A percentile compares a stretch with the other conserved stretches of the same genome.
Conservation (phyloP, 2,888 invertebrate species). For the Caenorhabditis sinica region DNA sequence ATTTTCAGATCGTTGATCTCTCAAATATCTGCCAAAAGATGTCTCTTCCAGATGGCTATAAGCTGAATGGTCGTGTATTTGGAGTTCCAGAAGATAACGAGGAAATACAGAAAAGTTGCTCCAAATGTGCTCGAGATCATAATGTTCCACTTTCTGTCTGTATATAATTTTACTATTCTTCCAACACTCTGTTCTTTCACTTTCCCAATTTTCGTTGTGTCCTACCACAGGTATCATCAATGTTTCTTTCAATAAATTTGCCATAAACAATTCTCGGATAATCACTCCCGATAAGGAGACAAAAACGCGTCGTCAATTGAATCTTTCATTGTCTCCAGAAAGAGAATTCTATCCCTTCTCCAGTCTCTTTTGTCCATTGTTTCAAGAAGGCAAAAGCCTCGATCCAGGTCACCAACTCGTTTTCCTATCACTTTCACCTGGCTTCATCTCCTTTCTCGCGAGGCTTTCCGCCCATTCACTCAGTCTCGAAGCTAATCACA, state of each 20-base stretch:
- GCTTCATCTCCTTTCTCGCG: conserved; percentile 37
- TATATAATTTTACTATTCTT: conserved; percentile 18
- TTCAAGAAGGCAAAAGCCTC: conserved; percentile 40
- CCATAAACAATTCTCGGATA: conserved; percentile 44
- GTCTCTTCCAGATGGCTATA: conserved; percentile 83
- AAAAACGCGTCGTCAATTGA: conserved; percentile 46
- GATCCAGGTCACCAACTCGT: conserved; percentile 66
- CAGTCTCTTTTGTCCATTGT: conserved; percentile 62
- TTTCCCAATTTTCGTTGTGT: conserved; percentile 18
- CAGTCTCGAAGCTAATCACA: conserved; percentile 64
- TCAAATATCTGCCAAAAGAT: conserved; percentile 82
- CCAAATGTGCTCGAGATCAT: conserved; percentile 50
- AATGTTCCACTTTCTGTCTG: conserved; percentile 40
- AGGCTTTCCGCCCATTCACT: conserved; percentile 37
- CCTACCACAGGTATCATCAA: conserved; percentile 47
- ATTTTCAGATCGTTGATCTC: conserved; percentile 79
- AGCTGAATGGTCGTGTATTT: conserved; percentile 71
- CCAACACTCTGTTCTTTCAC: not conserved
- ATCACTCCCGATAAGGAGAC: conserved; percentile 34
- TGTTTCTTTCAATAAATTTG: conserved; percentile 57
- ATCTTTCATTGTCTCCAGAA: conserved; percentile 25
- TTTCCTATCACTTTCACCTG: conserved; percentile 67
- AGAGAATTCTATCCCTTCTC: conserved; percentile 25
- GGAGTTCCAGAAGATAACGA: conserved; percentile 64
- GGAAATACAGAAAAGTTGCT: conserved; percentile 30